Evolutionary conservation across 1,140 invertebrate genomes (phyloP).

Genomic region (Drosophila trapezifrons): DNA sequence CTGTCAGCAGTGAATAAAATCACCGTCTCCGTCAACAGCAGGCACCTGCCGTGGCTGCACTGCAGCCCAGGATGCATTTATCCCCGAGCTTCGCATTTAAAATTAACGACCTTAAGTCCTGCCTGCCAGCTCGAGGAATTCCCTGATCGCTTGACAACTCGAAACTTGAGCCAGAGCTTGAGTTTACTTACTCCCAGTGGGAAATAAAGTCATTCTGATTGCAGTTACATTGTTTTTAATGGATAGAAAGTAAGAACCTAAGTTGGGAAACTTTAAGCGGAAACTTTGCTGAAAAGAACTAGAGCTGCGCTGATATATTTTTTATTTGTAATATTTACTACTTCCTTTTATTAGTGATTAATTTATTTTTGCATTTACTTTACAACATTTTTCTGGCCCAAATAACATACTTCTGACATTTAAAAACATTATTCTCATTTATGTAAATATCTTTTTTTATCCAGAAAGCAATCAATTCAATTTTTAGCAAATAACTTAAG

Average conservation of each 20-base stretch:
- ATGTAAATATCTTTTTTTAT: no score
- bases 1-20: slow-evolving; percentile 73
- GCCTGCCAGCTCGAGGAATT: slow-evolving; percentile 1
- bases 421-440: no score
- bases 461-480: no score
- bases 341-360: no score
- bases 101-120: slow-evolving; percentile 18
- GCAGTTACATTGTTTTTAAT: slow-evolving; percentile 3
- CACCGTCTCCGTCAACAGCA: slow-evolving; percentile 57
- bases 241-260: neutral
- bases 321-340: no score
- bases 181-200: neutral
- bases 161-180: slow-evolving; percentile 8
- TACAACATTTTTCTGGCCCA: no score
- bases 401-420: no score
- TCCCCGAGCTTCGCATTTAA: slow-evolving; percentile 34
- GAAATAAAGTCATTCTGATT: neutral
- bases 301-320: no score
- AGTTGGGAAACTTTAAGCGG: neutral
- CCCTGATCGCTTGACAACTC: slow-evolving; percentile 4
- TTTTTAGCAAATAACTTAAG: no score
- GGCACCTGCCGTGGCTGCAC: slow-evolving; percentile 13
- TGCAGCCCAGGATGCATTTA: slow-evolving; percentile 30
- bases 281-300: neutral
- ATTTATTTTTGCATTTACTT: no score